A percentile compares a stretch with the other conserved stretches of the same genome.
Conservation (phyloP, 2,888 invertebrate species). For the Drosophila meridiana region DNA sequence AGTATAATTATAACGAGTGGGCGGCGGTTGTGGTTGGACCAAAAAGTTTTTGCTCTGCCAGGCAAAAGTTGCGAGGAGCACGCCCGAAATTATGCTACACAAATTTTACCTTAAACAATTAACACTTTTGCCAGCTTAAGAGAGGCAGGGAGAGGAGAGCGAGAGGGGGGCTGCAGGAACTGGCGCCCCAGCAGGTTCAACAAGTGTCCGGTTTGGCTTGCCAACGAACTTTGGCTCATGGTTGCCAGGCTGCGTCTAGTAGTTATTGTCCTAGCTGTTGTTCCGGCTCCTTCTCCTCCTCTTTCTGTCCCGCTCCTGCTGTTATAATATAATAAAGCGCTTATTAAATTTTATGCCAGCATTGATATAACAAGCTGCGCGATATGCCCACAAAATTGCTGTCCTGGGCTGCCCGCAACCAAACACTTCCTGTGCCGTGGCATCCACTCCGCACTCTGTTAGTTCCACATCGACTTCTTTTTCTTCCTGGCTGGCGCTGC, state of each 20-base stretch:
- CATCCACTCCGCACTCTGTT: not conserved
- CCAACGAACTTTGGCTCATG: conserved; percentile 51
- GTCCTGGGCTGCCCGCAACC: conserved; percentile 60
- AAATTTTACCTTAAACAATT: conserved; percentile 62
- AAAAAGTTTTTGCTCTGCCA: conserved; percentile 28
- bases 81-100: conserved; percentile 49
- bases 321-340: conserved; percentile 75
- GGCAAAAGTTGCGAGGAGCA: conserved; percentile 42
- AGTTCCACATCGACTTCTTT: conserved; percentile 3
- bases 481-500: conserved; percentile 33
- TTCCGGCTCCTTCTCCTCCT: conserved; percentile 30
- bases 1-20: conserved; percentile 44
- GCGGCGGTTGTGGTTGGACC: conserved; percentile 1
- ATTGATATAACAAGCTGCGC: conserved; percentile 56
- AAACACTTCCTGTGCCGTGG: conserved; percentile 51
- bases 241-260: conserved; percentile 8
- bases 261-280: conserved; percentile 21
- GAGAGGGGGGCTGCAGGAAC: not conserved
- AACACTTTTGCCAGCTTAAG: conserved; percentile 48
- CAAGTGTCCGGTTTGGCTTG: conserved; percentile 54
- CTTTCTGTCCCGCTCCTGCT: conserved; percentile 33
- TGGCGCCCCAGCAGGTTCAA: conserved; percentile 21
- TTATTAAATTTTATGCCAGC: conserved; percentile 69
- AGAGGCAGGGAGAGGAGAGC: not conserved
- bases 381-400: conserved; percentile 67